These are phyloP conservation scores for Pelochelys cantorii DNA, from an alignment of 2,797 vertebrate genomes.

Conservation along the genomic window DNA sequence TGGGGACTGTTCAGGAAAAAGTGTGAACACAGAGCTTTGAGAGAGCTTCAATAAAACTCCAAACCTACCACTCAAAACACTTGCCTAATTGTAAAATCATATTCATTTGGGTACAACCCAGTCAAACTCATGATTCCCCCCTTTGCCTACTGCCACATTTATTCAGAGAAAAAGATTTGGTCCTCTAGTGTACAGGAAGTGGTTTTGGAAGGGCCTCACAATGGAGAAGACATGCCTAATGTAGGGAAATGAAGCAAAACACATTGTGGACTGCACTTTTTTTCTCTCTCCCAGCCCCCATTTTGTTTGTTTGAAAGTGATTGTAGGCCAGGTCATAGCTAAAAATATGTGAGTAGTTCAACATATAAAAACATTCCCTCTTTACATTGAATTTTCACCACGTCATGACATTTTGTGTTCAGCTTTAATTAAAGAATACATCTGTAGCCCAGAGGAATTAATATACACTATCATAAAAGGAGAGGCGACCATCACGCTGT, in stretches of 20 bases:
- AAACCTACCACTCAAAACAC: not conserved
- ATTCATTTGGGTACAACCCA: not conserved
- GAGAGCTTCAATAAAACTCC: not conserved
- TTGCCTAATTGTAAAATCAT: not conserved
- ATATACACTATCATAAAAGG: not conserved
- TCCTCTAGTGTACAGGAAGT: not conserved
- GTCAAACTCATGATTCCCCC: not conserved
- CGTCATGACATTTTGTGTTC: not conserved
- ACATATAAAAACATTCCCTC: not conserved
- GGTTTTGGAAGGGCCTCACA: not conserved
- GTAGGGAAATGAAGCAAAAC: not conserved
- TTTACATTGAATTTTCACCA: not conserved
- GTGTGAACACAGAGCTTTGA: accelerated
- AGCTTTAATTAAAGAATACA: not conserved
- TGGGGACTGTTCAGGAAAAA: not conserved
- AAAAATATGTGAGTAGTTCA: not conserved
- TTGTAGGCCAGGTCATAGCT: not conserved
- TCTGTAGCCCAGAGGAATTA: not conserved
- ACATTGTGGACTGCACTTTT: not conserved
- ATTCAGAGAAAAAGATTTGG: not conserved
- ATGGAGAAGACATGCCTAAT: not conserved
- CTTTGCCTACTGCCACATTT: not conserved
- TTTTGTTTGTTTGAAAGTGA: not conserved
- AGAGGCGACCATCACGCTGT: no score
- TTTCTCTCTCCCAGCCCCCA: not conserved